Conservation (phyloP, 2,113 vertebrate species). For the Ochotona princeps region DNA sequence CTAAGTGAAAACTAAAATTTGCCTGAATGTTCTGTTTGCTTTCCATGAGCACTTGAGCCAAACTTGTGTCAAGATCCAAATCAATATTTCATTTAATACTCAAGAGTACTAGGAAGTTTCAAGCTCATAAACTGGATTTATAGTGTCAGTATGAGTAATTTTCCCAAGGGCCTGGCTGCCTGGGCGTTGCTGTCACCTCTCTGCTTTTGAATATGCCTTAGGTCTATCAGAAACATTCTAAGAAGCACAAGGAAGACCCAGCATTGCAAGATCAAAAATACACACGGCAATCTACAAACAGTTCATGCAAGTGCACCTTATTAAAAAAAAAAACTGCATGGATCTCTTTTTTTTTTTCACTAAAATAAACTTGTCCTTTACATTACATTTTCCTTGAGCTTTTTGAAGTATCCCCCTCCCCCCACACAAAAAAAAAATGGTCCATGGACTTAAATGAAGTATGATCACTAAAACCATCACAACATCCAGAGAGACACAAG, state of each 20-base stretch:
- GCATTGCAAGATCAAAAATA: neutral
- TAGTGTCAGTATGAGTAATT: neutral
- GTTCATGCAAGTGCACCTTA: too few species aligned
- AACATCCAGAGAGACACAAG: neutral
- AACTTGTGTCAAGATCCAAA: conserved; percentile 45
- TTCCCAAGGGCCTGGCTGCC: conserved; percentile 1
- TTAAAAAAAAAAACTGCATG: too few species aligned
- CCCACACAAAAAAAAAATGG: neutral
- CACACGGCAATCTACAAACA: neutral
- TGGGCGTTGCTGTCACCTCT: neutral
- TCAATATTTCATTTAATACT: conserved; percentile 49
- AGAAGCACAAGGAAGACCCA: neutral
- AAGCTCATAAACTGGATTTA: conserved; percentile 48
- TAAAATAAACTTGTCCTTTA: too few species aligned
- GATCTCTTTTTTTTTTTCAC: too few species aligned
- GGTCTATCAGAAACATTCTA: neutral
- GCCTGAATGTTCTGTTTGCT: neutral
- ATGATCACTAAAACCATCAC: neutral
- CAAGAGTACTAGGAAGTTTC: neutral
- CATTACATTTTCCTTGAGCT: too few species aligned
- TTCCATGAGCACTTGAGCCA: neutral
- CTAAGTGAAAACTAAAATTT: conserved; percentile 10
- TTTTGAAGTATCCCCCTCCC: too few species aligned
- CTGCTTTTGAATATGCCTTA: neutral
- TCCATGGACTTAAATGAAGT: neutral